Base-by-base conservation (phyloP, 2,113 vertebrate genomes). In the Phalacrocorax carbo region DNA sequence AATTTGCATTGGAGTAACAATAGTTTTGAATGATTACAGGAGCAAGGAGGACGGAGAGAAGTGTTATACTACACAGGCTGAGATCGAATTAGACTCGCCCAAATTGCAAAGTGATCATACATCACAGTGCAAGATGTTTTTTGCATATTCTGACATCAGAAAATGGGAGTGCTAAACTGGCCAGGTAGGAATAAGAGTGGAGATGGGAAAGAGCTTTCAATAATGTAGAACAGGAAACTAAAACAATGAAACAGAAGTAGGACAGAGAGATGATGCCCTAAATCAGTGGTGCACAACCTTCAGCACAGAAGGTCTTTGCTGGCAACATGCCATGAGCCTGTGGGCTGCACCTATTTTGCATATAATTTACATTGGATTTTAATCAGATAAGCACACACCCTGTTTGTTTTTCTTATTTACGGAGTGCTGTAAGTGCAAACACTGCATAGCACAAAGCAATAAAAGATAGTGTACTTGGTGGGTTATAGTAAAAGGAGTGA, bases 361-460 rank as follows among this genome's bases (percentile, higher is more conserved):
- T 90, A 36, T 57, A 38, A 84, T 91, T 94, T 90, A 87, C 66
- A 48, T 69, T 52, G 52, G n/a, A 54, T 94, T 93, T 90, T 86
- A 89, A 90, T 94, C 81, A 90, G 58, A 80, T 66, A 49, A 89
- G 46, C 46, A 75, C 52, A 69, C 68, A 51, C 48, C 0, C 5
- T 82, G 55, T 79, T 93, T 93, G 32, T 75, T 94, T 94, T 84
- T 82, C 70, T 62, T 92, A 83, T 68, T 93, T 93, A 48, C 19
- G 40, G 58, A 81, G 20, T 78, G 23, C 51, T 90, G 11, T 66
- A 86, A 92, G 49, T 86, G 44, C 64, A 81, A 89, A 51, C 52
- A 66, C 13, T 86, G 49, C 15, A 30, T 36, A 57, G 61, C 26
- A 64, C 36, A 84, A 92, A 82, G 58, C 76, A 90, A 1, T 89